Evolutionary conservation across 2,888 invertebrate species (phyloP), one percentile per base, ranked within the genome.

Genomic region (Buathra laborator): DNA sequence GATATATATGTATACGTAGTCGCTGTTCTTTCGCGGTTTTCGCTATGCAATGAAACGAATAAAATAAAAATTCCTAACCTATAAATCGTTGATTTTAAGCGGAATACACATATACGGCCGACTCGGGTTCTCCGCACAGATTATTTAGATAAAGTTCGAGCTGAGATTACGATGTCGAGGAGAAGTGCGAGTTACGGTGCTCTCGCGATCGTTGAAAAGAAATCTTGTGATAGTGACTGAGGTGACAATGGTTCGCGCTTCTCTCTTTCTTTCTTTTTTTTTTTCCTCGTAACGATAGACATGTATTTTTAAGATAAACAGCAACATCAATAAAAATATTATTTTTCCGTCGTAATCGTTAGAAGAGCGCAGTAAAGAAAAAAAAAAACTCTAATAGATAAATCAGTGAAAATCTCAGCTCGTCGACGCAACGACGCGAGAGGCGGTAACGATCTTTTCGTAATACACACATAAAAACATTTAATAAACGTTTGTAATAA

Each of bases 141-240:
- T 85, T 82, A 70, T 81, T 79, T 56, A 78, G 85, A 82, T 85
- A 85, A 85, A 70, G 62, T 78, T 71, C 29, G 48, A 66, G 74
- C 78, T 46, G 84, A 77, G 84, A 85, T 85, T 79, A 75, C 67
- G 53, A 43, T 51, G 51, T 66, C 43, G 66, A 76, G 37, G 64
- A 75, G 62, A 62, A 62, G 32, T 56, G 72, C 62, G 74, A 37
- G 44, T 43, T 32, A 66, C 67, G 32, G 16, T 62, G 56, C 62
- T 64, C 46, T 77, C 37, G 62, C 64, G 70, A 70, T 85, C 37
- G 53, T 43, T 64, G 10, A 71, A 53, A 14, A 53, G 53, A 78
- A 81, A 59, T 48, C 24, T 43, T 66, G 66, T 67, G 81, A 85
- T 81, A 81, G 66, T 70, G 53, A 76, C 75, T 76, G 66, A 76